Base-by-base conservation (phyloP, 2,113 vertebrate species). In the Galemys pyrenaicus region DNA sequence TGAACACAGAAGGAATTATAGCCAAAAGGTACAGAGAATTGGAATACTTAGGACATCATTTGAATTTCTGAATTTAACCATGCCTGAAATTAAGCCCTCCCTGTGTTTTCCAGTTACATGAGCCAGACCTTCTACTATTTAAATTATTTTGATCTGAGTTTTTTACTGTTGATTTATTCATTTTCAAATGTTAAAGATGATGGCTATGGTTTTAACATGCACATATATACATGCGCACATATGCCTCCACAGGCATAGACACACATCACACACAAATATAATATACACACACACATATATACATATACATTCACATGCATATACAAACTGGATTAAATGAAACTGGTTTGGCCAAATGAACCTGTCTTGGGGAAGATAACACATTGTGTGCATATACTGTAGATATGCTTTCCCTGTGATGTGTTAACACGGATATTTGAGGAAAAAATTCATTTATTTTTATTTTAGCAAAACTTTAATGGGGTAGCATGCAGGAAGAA, bases 101-200 rank as follows among this genome's bases (percentile, higher is more conserved):
- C 1, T 70, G 22, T 56, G 17, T 46, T 92, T 92, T 95, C 37
- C 22, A 94, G 62, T 87, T 79, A 75, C 19, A 32, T 51, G 32
- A 89, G 26, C 12, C 56, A 89, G 64, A 44, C 4, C 1, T 44
- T 78, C 13, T 30, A 24, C 56, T 56, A 78, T 3, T 37, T 89
- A 87, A 79, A 11, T 3, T 79, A 78, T 58, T 87, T 89, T 93
- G n/a, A 73, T 64, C 22, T 88, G 28, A 58, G 5, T 13, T 35
- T 65, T 71, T 91, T 54, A 44, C 13, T 11, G 68, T 32, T 92
- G 62, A 89, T 46, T 95, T 78, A 89, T 9, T 87, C 12, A 67
- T 9, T 64, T 1, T 71, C n/a, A 94, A 96, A 85, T n/a, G 58
- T 91, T 58, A 74, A 89, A 35, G 24, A 67, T 30, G 24, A 32